Conservation (phyloP, 2,113 vertebrate species). For the Bos indicus region DNA sequence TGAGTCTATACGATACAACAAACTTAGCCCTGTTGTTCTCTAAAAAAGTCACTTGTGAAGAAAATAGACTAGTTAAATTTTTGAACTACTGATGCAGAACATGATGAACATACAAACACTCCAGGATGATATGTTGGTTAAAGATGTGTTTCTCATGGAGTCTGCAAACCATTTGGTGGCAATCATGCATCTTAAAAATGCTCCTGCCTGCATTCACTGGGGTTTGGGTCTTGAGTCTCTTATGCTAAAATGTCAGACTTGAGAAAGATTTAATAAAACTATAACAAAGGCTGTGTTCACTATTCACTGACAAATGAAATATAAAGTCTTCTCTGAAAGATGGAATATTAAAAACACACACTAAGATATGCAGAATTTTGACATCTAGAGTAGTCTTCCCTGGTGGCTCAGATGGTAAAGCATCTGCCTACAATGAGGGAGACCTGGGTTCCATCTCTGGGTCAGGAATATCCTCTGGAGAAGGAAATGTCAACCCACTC, state of each 20-base stretch:
- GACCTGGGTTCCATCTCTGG: not conserved
- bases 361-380: not conserved
- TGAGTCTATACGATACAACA: not conserved
- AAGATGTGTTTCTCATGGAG: accelerated
- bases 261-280: not conserved
- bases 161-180: not conserved
- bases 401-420: not conserved
- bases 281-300: not conserved
- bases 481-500: not conserved
- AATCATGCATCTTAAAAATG: not conserved
- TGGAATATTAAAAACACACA: not conserved
- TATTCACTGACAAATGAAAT: not conserved
- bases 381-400: not conserved
- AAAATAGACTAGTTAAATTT: not conserved
- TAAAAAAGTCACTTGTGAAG: not conserved
- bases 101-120: not conserved
- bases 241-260: not conserved
- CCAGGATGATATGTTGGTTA: not conserved
- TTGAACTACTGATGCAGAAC: not conserved
- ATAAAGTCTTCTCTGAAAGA: not conserved
- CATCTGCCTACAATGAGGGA: not conserved
- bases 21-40: not conserved
- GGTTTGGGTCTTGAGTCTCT: no score
- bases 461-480: not conserved
- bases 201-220: not conserved